Percentiles rank a stretch among this genome's conserved stretches.
Conservation (phyloP, 1,140 invertebrate genomes). For the Drosophila hydei region DNA sequence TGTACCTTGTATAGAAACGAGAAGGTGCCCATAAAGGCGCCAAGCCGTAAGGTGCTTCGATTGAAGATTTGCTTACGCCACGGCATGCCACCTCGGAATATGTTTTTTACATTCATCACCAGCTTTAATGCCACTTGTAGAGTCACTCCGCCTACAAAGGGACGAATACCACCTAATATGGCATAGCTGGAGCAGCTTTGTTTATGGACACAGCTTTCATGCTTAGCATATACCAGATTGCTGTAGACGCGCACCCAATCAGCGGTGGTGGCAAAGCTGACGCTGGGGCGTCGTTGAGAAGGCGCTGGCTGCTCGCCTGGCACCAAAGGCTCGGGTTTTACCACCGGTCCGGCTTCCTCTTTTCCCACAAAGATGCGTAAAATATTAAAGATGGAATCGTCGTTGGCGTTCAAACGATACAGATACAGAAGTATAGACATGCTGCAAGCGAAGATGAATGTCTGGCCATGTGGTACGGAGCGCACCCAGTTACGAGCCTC, state of each 20-base stretch:
- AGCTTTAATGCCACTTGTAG: constrained; percentile 86
- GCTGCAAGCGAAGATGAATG: constrained; percentile 87
- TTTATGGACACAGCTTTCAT: constrained; percentile 86
- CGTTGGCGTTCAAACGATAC: constrained; percentile 84
- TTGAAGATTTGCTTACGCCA: constrained; percentile 85
- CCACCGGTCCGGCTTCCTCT: constrained; percentile 85
- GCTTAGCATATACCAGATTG: constrained; percentile 81
- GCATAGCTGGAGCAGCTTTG: constrained; percentile 86
- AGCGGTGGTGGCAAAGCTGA: constrained; percentile 56
- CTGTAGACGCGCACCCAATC: constrained; percentile 69
- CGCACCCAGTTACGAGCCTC: constrained; percentile 87
- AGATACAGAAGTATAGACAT: constrained; percentile 87
- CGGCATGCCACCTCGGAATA: constrained; percentile 84
- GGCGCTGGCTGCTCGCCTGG: constrained; percentile 47
- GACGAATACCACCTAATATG: constrained; percentile 85
- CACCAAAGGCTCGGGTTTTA: not conserved
- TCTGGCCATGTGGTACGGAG: constrained; percentile 87
- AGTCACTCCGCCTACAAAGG: constrained; percentile 86
- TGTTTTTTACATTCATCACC: constrained; percentile 83
- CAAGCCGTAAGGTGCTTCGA: constrained; percentile 86
- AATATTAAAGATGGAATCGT: constrained; percentile 88
- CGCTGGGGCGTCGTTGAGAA: constrained; percentile 41
- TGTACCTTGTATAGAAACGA: constrained; percentile 87
- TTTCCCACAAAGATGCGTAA: constrained; percentile 87
- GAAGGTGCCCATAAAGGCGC: constrained; percentile 87